These are phyloP conservation scores for Orientallactaga sibirica DNA, from an alignment of 2,797 vertebrate genomes.

Conservation along the genomic window DNA sequence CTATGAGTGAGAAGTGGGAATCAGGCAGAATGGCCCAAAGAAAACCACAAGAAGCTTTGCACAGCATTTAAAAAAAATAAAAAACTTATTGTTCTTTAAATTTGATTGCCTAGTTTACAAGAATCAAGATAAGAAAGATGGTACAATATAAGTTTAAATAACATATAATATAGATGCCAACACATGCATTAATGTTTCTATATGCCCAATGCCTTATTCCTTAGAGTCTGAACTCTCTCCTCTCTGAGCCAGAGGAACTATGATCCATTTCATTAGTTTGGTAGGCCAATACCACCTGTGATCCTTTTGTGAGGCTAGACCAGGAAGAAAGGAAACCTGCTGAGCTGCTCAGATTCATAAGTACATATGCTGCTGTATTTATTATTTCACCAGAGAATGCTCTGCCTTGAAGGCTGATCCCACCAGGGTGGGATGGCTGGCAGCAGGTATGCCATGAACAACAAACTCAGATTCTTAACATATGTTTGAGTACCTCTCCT, in stretches of 20 bases:
- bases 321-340: neutral
- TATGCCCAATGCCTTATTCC: neutral
- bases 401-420: conserved; percentile 57
- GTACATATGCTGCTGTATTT: conserved; percentile 1
- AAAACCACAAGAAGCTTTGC: neutral
- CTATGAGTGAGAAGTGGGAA: neutral
- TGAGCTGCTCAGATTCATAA: neutral
- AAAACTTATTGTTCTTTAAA: too few relatives aligned
- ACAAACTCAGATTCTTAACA: conserved; percentile 82
- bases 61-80: neutral
- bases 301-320: conserved; percentile 6
- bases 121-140: conserved; percentile 23
- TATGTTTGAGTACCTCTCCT: conserved; percentile 80
- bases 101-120: conserved; percentile 17
- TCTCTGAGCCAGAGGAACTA: neutral
- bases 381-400: conserved; percentile 58
- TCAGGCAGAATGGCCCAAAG: neutral
- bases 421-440: conserved; percentile 10
- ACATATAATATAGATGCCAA: conserved; percentile 18
- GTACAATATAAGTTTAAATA: neutral
- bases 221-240: conserved; percentile 38
- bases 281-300: conserved; percentile 46
- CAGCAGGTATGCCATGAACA: conserved; percentile 80
- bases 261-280: neutral
- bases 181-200: neutral